These are phyloP conservation scores for Petrophora chlorosata DNA, from an alignment of 2,888 invertebrate species.

Conservation along the genomic window DNA sequence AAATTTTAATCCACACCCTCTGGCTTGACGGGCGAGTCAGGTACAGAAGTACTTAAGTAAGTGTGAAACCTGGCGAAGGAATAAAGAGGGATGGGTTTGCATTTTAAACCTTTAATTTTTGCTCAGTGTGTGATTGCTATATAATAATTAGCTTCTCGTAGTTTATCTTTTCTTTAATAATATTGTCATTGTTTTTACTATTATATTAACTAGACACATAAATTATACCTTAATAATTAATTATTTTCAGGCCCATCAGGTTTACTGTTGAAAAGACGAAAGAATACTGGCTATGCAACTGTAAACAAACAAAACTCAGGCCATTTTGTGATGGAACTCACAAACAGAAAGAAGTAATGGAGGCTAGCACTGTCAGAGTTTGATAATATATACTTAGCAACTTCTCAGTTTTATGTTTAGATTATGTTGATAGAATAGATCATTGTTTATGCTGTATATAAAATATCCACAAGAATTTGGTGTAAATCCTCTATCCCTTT, in stretches of 20 bases:
- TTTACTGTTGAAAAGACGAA: constrained; percentile 94
- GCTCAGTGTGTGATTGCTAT: no score
- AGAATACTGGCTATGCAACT: constrained; percentile 98
- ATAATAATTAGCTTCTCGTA: no score
- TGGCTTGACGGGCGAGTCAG: no score
- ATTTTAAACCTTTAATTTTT: no score
- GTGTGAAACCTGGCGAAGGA: no score
- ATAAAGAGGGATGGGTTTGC: no score
- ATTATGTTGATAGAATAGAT: not conserved
- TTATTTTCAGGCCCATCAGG: constrained; percentile 86
- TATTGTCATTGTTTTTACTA: no score
- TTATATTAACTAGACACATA: no score
- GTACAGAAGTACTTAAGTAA: no score
- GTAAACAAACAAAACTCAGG: constrained; percentile 96
- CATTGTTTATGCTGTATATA: no score
- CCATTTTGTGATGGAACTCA: constrained; percentile 99
- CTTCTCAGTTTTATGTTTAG: not conserved
- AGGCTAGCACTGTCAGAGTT: constrained; percentile 74
- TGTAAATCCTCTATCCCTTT: no score
- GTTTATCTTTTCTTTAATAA: not conserved
- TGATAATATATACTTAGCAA: constrained; percentile 36
- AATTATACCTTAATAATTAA: not conserved
- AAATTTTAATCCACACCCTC: not conserved
- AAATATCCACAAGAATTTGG: no score
- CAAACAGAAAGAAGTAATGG: constrained; percentile 87